Base-by-base conservation (phyloP, 2,888 invertebrate species). In the Cantharis nigra region DNA sequence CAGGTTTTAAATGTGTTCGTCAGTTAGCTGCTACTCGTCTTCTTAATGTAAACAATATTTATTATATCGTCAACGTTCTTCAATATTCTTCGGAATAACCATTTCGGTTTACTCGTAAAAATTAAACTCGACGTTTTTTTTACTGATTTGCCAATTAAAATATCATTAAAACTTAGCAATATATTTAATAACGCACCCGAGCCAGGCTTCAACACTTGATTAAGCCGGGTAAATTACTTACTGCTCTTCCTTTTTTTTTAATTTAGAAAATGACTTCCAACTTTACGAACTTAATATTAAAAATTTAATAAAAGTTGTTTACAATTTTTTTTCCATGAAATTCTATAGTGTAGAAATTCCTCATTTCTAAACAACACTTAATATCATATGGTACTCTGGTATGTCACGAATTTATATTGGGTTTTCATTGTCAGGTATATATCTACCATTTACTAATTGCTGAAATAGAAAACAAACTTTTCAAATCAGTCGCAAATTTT, bases 1-100 rank as follows among this genome's bases (percentile, higher is more conserved):
- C 65, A 67, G 65, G 65, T 67, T 67, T 67, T 67, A 67, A 67
- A 67, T 67, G 65, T 67, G 65, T 67, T 67, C 26, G 65, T 67
- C 26, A 20, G 65, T 26, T 67, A 23, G 49, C 49, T 49, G 49
- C 49, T 49, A 49, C 49, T 26, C 26, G 65, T 23, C 65, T 67
- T 67, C 23, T 23, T 26, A 67, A 67, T 67, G 65, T 67, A 67
- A 67, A 26, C 65, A 67, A 67, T 67, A 67, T 67, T 67, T 67
- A 67, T 67, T 67, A 67, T 67, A 67, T 23, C 49, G 65, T 67
- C 65, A 23, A 67, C 26, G 65, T 67, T 26, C 13, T 13, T 67
- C 65, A 67, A 67, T 67, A 67, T 23, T 67, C 65, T 23, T 26
- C 26, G n/a, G 65, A 26, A 67, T 67, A 67, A 67, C n/a, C 7